These are phyloP conservation scores for Drymonia ruficornis DNA, from an alignment of 2,888 invertebrate species.

Conservation along the genomic window DNA sequence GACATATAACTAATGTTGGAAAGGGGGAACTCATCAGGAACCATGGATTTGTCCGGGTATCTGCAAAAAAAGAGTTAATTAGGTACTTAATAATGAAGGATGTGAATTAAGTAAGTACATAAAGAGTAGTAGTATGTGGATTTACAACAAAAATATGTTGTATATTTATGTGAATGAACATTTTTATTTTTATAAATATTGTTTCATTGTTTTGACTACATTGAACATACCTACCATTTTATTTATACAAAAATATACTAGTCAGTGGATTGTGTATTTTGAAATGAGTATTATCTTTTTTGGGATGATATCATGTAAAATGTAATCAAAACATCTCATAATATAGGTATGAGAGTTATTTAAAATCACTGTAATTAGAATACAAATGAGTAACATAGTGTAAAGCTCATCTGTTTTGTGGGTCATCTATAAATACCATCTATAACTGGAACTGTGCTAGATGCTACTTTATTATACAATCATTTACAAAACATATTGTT, in stretches of 20 bases:
- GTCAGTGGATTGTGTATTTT: no score
- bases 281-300: background rate
- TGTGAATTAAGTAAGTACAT: no score
- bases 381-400: slow-evolving; percentile 36
- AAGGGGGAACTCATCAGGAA: slow-evolving; percentile 97
- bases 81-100: background rate
- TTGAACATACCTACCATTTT: no score
- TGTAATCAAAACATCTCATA: background rate
- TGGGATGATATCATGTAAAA: background rate
- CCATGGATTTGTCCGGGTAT: slow-evolving; percentile 95
- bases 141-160: no score
- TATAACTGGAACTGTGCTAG: slow-evolving; percentile 41
- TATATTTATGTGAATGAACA: no score
- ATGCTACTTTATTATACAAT: slow-evolving; percentile 22
- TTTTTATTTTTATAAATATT: no score
- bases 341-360: no score
- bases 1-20: slow-evolving; percentile 95
- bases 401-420: slow-evolving; percentile 38
- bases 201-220: no score
- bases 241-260: no score
- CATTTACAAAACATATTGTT: slow-evolving; percentile 8
- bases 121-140: no score
- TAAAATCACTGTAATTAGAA: slow-evolving; percentile 19
- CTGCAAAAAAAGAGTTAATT: slow-evolving; percentile 80
- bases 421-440: slow-evolving; percentile 57